Percentiles rank a stretch among this genome's conserved stretches.
These are phyloP conservation scores for Drosophila prolongata DNA, from an alignment of 2,888 invertebrate genomes.

Conservation along the genomic window DNA sequence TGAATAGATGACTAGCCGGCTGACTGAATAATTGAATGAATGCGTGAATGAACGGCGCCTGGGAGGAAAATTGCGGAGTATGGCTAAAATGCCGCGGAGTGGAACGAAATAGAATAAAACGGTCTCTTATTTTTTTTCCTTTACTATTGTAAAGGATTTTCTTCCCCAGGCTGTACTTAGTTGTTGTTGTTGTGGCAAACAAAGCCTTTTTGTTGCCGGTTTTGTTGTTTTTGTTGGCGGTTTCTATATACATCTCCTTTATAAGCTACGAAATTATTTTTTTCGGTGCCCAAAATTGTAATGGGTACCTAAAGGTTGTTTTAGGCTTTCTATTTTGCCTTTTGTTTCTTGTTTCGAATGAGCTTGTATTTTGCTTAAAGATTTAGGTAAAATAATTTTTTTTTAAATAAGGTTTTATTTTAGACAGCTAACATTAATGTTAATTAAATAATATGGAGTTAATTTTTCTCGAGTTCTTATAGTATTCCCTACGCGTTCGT, in stretches of 20 bases:
- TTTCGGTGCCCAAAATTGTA: constrained; percentile 24
- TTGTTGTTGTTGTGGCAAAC: constrained; percentile 31
- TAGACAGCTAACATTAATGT: no score
- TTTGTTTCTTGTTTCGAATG: no score
- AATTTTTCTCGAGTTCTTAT: no score
- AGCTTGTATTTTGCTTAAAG: no score
- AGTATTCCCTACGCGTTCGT: no score
- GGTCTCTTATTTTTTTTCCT: constrained; percentile 34
- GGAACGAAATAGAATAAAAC: constrained; percentile 24
- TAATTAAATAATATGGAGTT: no score
- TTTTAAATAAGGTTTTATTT: no score
- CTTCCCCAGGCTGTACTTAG: constrained; percentile 17
- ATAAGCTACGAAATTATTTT: constrained; percentile 54
- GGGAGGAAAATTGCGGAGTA: constrained; percentile 3
- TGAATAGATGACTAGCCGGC: constrained; percentile 27
- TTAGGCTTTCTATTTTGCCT: neutral
- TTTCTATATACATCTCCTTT: constrained; percentile 27
- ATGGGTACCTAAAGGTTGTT: neutral
- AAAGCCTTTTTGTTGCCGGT: constrained; percentile 29
- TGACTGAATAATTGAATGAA: constrained; percentile 44
- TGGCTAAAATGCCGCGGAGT: constrained; percentile 20
- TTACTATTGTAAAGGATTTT: neutral
- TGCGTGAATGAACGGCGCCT: constrained; percentile 23
- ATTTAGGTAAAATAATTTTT: no score
- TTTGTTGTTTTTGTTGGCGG: constrained; percentile 50